These are phyloP conservation scores for Gonocerus acuteangulatus DNA, from an alignment of 2,888 invertebrate genomes.

Conservation along the genomic window DNA sequence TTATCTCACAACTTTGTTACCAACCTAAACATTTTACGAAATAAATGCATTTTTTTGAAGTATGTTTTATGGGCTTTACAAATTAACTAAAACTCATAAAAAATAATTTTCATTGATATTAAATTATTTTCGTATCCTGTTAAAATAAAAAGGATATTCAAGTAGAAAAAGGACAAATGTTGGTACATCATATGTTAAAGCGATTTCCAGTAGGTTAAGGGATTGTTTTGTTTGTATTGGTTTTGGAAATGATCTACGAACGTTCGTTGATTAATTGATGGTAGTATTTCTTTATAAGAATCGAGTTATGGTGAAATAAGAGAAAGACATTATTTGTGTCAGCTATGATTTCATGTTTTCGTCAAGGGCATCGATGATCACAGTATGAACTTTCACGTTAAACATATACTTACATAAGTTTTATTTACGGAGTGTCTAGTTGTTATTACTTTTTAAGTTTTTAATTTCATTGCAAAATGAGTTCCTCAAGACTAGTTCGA, in stretches of 20 bases:
- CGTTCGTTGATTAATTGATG: not conserved
- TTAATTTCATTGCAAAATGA: conserved; percentile 42
- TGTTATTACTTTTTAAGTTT: not conserved
- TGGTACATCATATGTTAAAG: conserved; percentile 1
- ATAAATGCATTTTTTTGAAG: not conserved
- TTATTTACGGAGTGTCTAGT: not conserved
- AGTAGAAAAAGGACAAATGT: not conserved
- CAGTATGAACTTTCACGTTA: conserved; percentile 6
- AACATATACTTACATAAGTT: conserved; percentile 12
- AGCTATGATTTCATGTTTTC: conserved; percentile 11
- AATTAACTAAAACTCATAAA: not conserved
- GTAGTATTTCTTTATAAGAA: not conserved
- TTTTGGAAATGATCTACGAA: not conserved
- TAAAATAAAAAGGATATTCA: too few species aligned
- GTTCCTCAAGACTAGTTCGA: conserved; percentile 50
- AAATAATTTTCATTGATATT: not conserved
- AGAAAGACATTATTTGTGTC: not conserved
- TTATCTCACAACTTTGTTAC: conserved; percentile 24
- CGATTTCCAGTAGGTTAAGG: conserved; percentile 20
- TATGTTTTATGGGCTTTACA: not conserved
- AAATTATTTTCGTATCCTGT: too few species aligned
- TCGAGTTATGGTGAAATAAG: not conserved
- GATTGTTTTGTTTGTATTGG: conserved; percentile 3
- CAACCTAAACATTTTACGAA: conserved; percentile 17
- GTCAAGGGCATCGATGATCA: conserved; percentile 15